These are phyloP conservation scores for Drosophila yakuba DNA, from an alignment of 1,140 invertebrate genomes.

Conservation along the genomic window DNA sequence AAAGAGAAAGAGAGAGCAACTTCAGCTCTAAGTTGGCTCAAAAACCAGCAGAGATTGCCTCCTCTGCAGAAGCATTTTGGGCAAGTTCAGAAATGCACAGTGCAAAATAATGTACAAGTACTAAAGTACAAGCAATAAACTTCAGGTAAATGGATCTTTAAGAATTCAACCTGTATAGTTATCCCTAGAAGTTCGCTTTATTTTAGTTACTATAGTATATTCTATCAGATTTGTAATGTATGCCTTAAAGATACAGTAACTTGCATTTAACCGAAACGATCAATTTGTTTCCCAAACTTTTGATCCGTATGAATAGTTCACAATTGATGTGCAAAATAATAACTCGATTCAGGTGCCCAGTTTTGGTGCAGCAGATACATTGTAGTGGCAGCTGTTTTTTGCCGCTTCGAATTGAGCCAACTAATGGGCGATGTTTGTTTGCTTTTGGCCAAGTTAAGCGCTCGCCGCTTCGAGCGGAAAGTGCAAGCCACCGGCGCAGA, in stretches of 20 bases:
- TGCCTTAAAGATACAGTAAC: no score
- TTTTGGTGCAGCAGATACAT: background rate
- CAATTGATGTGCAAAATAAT: no score
- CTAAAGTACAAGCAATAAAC: no score
- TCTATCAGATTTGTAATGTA: no score
- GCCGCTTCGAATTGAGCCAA: conserved; percentile 56
- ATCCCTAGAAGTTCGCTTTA: no score
- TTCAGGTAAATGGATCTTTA: background rate
- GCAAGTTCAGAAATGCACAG: conserved; percentile 26
- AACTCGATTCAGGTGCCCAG: no score
- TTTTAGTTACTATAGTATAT: no score
- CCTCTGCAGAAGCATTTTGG: conserved; percentile 9
- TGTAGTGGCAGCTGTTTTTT: conserved; percentile 48
- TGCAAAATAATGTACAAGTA: background rate
- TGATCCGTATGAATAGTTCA: no score
- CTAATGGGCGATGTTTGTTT: conserved; percentile 75
- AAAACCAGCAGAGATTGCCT: conserved; percentile 26
- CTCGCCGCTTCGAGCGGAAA: conserved; percentile 56
- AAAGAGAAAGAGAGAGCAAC: conserved; percentile 18
- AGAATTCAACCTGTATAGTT: background rate
- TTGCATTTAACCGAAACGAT: no score
- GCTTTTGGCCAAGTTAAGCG: conserved; percentile 60
- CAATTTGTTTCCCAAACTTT: no score
- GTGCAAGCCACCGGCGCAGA: conserved; percentile 48
- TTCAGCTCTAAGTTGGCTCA: conserved; percentile 22